Percentiles rank a stretch among this genome's conserved stretches.
Evolutionary conservation across 1,140 invertebrate genomes (phyloP).

Genomic region (Apis dorsata): DNA sequence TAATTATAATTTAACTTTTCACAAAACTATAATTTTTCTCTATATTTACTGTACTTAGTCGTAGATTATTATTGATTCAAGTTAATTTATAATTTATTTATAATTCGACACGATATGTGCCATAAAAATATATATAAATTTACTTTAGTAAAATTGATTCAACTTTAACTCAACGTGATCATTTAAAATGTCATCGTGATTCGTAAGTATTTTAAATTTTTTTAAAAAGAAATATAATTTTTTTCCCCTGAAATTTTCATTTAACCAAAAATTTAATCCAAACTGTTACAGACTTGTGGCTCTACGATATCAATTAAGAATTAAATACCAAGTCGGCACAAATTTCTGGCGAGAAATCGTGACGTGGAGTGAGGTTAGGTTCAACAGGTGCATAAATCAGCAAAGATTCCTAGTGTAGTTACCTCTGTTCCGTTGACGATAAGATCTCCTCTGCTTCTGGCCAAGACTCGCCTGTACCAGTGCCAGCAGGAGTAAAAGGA

Average conservation of each 20-base stretch:
- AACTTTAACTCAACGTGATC: too few relatives aligned
- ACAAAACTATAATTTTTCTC: too few relatives aligned
- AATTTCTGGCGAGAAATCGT: background rate
- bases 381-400: conserved; percentile 35
- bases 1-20: too few relatives aligned
- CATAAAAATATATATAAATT: background rate
- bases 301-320: too few relatives aligned
- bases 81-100: background rate
- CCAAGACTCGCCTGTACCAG: conserved; percentile 57
- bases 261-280: too few relatives aligned
- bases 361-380: background rate
- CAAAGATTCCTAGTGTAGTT: conserved; percentile 47
- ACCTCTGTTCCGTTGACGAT: conserved; percentile 61
- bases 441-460: conserved; percentile 56
- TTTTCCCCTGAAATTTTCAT: too few relatives aligned
- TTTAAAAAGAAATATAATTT: too few relatives aligned
- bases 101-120: background rate
- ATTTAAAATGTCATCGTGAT: too few relatives aligned
- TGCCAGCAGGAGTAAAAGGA: conserved; percentile 63
- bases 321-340: background rate
- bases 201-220: too few relatives aligned
- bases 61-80: background rate
- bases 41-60: too few relatives aligned
- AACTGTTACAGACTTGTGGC: too few relatives aligned
- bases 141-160: background rate